Conservation (phyloP, 2,113 vertebrate species). For the Osmerus mordax region DNA sequence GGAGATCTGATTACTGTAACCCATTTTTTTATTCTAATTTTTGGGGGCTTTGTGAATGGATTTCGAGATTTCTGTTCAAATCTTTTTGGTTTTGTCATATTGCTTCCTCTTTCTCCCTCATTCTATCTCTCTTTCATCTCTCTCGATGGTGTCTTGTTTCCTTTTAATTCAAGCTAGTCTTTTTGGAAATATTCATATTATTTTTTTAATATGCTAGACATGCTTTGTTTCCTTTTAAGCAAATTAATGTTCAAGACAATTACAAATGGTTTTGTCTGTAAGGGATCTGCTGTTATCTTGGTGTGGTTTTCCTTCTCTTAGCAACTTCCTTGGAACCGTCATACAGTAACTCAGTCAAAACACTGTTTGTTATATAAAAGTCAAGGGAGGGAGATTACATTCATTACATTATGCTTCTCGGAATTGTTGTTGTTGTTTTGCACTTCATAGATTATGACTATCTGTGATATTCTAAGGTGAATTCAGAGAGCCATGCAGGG, state of each 20-base stretch:
- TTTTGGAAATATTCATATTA: conserved; percentile 40
- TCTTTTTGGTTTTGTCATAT: conserved; percentile 48
- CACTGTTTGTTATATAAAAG: conserved; percentile 24
- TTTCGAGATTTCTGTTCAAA: conserved; percentile 51
- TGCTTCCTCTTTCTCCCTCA: conserved; percentile 37
- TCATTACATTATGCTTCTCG: conserved; percentile 36
- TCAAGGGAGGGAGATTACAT: conserved; percentile 28
- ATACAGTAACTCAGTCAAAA: conserved; percentile 22
- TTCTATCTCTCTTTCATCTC: conserved; percentile 17
- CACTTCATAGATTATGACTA: conserved; percentile 50
- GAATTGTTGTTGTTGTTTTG: conserved; percentile 27
- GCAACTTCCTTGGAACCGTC: conserved; percentile 5
- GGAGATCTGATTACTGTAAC: conserved; percentile 50
- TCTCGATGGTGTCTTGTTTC: conserved; percentile 45
- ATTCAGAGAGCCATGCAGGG: conserved; percentile 18
- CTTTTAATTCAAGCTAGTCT: conserved; percentile 29
- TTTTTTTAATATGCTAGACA: conserved; percentile 61
- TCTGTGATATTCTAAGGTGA: conserved; percentile 24
- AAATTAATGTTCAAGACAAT: conserved; percentile 39
- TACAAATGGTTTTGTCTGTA: conserved; percentile 26
- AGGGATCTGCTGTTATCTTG: conserved; percentile 14
- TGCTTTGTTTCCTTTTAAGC: conserved; percentile 53
- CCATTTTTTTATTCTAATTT: conserved; percentile 30
- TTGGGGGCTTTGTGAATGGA: conserved; percentile 34
- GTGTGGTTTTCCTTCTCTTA: conserved; percentile 13